Evolutionary conservation across 2,113 vertebrate genomes (phyloP).

Genomic region (Setophaga petechia): DNA sequence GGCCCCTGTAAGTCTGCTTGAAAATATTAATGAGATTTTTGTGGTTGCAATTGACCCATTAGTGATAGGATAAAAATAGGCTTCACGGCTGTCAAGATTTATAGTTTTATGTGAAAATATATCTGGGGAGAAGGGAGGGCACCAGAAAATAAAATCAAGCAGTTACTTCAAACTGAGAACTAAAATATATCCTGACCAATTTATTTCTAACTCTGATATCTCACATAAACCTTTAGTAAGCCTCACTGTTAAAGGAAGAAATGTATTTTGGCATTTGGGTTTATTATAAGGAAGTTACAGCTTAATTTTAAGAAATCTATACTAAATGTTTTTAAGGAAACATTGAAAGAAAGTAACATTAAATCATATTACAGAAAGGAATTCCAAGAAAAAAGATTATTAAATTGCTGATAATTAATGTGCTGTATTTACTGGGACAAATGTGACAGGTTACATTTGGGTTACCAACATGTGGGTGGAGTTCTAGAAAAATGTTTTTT

Average conservation of each 20-base stretch:
- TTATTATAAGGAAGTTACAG: conserved; percentile 9
- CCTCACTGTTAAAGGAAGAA: conserved; percentile 10
- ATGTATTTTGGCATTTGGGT: background rate
- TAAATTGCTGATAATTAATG: conserved; percentile 13
- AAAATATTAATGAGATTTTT: conserved; percentile 28
- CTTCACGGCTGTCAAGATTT: conserved; percentile 23
- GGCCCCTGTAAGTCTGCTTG: conserved; percentile 7
- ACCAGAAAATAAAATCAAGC: conserved; percentile 25
- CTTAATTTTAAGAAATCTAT: conserved; percentile 1
- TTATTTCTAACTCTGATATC: conserved; percentile 8
- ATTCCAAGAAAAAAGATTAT: conserved; percentile 14
- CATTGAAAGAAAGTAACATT: background rate
- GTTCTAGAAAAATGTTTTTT: background rate
- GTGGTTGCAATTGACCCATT: conserved; percentile 9
- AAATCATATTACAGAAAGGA: conserved; percentile 41
- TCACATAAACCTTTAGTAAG: conserved; percentile 15
- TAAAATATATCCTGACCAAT: conserved; percentile 15
- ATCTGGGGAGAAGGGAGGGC: background rate
- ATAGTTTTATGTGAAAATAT: conserved; percentile 32
- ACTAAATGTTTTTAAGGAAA: background rate
- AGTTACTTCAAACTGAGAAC: conserved; percentile 16
- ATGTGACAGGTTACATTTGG: background rate
- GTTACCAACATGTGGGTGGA: background rate
- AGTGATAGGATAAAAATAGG: conserved; percentile 26
- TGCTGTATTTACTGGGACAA: background rate